Percentiles rank a stretch among this genome's conserved stretches.
Evolutionary conservation across 2,797 vertebrate genomes (phyloP).

Genomic region (Labeo calbasu): DNA sequence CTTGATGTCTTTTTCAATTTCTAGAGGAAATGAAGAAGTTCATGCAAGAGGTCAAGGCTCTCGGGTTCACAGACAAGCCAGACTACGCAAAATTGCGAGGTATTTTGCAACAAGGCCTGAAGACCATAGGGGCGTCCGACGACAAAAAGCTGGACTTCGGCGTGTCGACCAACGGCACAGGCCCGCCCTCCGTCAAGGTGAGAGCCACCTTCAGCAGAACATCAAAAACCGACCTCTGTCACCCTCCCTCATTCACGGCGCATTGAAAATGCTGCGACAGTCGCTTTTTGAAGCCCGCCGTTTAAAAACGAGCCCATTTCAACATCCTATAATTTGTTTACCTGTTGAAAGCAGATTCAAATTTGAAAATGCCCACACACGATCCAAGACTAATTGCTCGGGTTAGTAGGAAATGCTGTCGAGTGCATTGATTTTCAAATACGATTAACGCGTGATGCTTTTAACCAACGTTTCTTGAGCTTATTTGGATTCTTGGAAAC

Average conservation of each 20-base stretch:
- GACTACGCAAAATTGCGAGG: slow-evolving; percentile 84
- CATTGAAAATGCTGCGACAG: slow-evolving; percentile 15
- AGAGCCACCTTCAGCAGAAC: slow-evolving; percentile 63
- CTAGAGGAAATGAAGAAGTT: slow-evolving; percentile 89
- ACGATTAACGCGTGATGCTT: slow-evolving; percentile 59
- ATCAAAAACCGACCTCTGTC: background rate
- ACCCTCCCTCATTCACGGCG: background rate
- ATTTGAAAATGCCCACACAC: slow-evolving; percentile 54
- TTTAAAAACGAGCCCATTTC: slow-evolving; percentile 50
- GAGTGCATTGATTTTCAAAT: slow-evolving; percentile 63
- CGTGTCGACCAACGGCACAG: slow-evolving; percentile 68
- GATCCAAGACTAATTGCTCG: slow-evolving; percentile 56
- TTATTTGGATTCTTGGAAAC: slow-evolving; percentile 37
- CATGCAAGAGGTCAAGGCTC: slow-evolving; percentile 85
- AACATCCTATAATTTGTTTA: slow-evolving; percentile 62
- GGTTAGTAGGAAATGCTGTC: slow-evolving; percentile 49
- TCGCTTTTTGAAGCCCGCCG: slow-evolving; percentile 6
- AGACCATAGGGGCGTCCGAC: slow-evolving; percentile 80
- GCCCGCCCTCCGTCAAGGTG: slow-evolving; percentile 63
- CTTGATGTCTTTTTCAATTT: slow-evolving; percentile 15
- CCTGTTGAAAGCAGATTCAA: slow-evolving; percentile 56
- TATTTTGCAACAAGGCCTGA: slow-evolving; percentile 87
- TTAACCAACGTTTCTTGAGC: slow-evolving; percentile 54
- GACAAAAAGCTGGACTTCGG: slow-evolving; percentile 85
- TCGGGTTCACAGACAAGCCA: slow-evolving; percentile 87